Conservation (phyloP, 2,888 invertebrate genomes). For the Lucinisca nassula region DNA sequence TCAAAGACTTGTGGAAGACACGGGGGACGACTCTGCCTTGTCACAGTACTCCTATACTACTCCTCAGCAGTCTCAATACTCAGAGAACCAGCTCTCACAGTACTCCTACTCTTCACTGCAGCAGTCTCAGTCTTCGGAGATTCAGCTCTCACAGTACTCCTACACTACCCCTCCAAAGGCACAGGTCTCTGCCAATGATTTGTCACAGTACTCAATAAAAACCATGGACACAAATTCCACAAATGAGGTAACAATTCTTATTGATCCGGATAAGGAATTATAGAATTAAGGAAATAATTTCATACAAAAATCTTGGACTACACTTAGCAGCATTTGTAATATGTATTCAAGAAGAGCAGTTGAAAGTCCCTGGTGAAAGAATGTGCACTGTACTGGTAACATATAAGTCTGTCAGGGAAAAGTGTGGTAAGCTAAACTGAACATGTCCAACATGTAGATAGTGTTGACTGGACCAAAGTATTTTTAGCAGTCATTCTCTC, state of each 20-base stretch:
- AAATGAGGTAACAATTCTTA: conserved; percentile 41
- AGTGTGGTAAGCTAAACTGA: too few species aligned
- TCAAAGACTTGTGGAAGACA: conserved; percentile 15
- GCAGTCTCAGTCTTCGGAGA: not conserved
- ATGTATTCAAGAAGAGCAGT: too few species aligned
- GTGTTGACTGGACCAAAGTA: too few species aligned
- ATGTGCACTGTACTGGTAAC: too few species aligned
- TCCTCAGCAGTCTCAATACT: not conserved
- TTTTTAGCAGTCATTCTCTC: too few species aligned
- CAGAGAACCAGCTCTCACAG: conserved; percentile 25
- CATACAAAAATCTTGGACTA: too few species aligned
- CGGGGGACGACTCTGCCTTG: conserved; percentile 2
- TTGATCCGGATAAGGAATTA: too few species aligned
- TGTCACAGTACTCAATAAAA: conserved; percentile 1
- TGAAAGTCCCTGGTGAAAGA: too few species aligned
- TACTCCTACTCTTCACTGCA: not conserved
- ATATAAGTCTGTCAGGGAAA: too few species aligned
- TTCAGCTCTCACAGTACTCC: not conserved
- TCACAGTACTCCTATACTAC: conserved; percentile 19
- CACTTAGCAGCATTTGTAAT: too few species aligned
- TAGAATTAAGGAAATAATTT: too few species aligned
- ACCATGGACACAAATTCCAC: conserved; percentile 42
- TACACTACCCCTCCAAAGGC: not conserved
- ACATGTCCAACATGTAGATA: too few species aligned
- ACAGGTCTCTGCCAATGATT: not conserved